phyloP scores from a whole-genome alignment of 2,113 vertebrate species.

The Maccullochella peelii region DNA sequence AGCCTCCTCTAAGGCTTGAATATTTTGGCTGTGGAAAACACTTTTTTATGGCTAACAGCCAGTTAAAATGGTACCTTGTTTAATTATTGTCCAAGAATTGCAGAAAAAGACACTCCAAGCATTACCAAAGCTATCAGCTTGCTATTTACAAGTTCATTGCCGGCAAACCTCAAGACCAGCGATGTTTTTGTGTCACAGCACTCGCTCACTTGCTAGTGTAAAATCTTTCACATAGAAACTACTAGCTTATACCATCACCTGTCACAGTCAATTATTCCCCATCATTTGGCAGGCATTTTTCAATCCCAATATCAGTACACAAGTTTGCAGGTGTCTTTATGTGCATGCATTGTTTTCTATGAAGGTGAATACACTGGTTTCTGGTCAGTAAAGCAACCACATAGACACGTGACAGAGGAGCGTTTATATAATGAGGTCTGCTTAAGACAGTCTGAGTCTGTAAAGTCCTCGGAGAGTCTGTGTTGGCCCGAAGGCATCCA shows the following conservation, averaged over 20 bases:
- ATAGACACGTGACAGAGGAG: background rate
- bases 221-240: background rate
- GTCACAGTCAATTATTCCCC: background rate
- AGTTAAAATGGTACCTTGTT: background rate
- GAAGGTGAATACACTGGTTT: background rate
- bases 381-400: background rate
- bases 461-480: background rate
- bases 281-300: background rate
- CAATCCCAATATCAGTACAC: background rate
- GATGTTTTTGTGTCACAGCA: background rate
- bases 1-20: background rate
- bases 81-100: background rate
- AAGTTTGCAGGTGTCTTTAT: background rate
- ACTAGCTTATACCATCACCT: background rate
- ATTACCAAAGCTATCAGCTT: background rate
- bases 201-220: background rate
- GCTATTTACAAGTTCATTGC: background rate
- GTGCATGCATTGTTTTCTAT: background rate
- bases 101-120: background rate
- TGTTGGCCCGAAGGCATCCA: background rate
- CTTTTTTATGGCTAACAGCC: background rate
- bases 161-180: background rate
- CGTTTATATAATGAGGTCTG: background rate
- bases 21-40: slow-evolving; percentile 2
- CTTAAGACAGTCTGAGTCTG: background rate